Percentiles rank a stretch among this genome's conserved stretches.
Evolutionary conservation across 2,888 invertebrate genomes (phyloP).

Genomic region (Nezara viridula): DNA sequence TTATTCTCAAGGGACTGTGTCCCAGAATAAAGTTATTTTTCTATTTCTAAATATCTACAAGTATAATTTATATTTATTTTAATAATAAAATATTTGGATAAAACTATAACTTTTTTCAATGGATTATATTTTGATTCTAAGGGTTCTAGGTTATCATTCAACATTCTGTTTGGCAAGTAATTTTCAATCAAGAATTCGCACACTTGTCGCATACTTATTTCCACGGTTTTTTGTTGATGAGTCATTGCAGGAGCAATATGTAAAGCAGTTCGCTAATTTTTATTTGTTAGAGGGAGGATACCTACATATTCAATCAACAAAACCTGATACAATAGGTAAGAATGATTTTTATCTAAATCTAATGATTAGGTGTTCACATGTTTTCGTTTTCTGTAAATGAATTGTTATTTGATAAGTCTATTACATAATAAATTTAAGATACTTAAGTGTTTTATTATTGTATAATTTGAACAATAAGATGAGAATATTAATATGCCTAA

Average conservation of each 20-base stretch:
- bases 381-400: neutral
- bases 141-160: conserved; percentile 74
- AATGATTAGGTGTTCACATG: neutral
- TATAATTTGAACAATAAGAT: neutral
- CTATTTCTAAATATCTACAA: no score
- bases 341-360: neutral
- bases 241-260: conserved; percentile 67
- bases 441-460: neutral
- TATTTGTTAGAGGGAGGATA: conserved; percentile 73
- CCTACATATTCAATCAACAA: conserved; percentile 86
- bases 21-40: no score
- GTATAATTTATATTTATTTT: no score
- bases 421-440: no score
- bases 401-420: neutral
- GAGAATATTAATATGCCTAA: neutral
- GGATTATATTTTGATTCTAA: conserved; percentile 66
- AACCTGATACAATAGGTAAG: conserved; percentile 88
- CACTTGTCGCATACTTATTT: conserved; percentile 71
- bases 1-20: no score
- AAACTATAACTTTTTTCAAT: neutral
- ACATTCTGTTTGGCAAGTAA: conserved; percentile 74
- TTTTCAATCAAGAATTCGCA: conserved; percentile 66
- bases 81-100: no score
- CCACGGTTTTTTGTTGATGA: conserved; percentile 75
- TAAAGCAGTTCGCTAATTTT: conserved; percentile 61